Percentiles rank a stretch among this genome's conserved stretches.
Conservation (phyloP, 2,113 vertebrate species). For the Coryphaenoides rupestris region DNA sequence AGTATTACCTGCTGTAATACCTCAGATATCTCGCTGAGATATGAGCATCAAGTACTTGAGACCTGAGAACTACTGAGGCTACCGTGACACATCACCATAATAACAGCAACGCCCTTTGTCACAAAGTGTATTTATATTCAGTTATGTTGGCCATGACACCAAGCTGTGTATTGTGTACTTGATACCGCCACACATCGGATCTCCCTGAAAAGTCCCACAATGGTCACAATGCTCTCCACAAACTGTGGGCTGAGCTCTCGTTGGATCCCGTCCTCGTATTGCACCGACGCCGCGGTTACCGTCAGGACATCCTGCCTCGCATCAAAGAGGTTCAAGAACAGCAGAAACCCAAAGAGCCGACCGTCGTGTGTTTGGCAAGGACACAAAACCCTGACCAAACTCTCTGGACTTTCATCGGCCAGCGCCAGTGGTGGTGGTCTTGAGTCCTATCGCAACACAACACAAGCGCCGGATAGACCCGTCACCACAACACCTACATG, state of each 20-base stretch:
- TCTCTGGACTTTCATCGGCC: constrained; percentile 13
- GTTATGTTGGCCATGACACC: too few relatives aligned
- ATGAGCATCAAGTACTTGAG: too few relatives aligned
- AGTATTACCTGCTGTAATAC: too few relatives aligned
- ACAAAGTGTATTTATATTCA: too few relatives aligned
- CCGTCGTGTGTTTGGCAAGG: constrained; percentile 14
- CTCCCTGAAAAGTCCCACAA: neutral
- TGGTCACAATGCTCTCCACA: neutral
- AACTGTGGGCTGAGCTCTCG: neutral
- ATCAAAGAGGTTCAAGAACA: constrained; percentile 31
- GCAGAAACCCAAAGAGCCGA: constrained; percentile 21
- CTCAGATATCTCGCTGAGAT: too few relatives aligned
- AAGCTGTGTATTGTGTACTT: neutral
- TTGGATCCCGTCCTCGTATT: neutral
- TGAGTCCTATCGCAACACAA: constrained; percentile 38
- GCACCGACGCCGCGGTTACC: neutral
- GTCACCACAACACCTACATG: constrained; percentile 50
- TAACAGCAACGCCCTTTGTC: too few relatives aligned
- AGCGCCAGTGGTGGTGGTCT: constrained; percentile 14
- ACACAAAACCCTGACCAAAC: constrained; percentile 19
- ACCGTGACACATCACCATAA: too few relatives aligned
- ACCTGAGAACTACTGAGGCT: too few relatives aligned
- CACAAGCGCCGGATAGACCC: constrained; percentile 32
- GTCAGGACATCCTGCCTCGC: constrained; percentile 39
- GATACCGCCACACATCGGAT: neutral